These are phyloP conservation scores for Girardinichthys multiradiatus DNA, from an alignment of 2,113 vertebrate genomes.

Conservation along the genomic window DNA sequence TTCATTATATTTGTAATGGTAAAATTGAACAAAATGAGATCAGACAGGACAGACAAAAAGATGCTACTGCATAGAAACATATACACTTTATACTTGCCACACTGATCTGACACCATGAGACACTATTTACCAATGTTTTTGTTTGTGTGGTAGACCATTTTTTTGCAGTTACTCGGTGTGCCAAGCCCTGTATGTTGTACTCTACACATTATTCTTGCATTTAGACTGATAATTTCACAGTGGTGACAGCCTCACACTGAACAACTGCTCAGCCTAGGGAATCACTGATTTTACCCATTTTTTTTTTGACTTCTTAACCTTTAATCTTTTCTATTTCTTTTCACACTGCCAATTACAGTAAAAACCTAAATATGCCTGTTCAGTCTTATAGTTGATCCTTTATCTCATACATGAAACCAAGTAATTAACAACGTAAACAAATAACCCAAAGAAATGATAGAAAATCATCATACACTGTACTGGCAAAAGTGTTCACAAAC, in stretches of 20 bases:
- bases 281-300: constrained; percentile 1
- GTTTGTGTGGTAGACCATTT: neutral
- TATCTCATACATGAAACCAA: too few relatives aligned
- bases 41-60: neutral
- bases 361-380: neutral
- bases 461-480: too few relatives aligned
- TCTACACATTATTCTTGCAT: neutral
- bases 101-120: neutral
- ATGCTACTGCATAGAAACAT: neutral
- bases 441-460: too few relatives aligned
- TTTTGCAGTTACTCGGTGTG: neutral
- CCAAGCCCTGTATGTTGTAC: neutral
- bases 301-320: neutral
- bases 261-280: neutral
- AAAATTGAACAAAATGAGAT: constrained; percentile 31
- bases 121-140: neutral
- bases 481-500: too few relatives aligned
- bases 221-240: neutral
- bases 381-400: too few relatives aligned
- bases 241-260: neutral
- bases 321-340: neutral
- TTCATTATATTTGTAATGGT: constrained; percentile 30
- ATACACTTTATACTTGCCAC: neutral
- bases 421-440: too few relatives aligned
- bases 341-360: neutral